Percentiles rank a stretch among this genome's conserved stretches.
Conservation (phyloP, 2,113 vertebrate genomes). For the Calyptomena viridis region DNA sequence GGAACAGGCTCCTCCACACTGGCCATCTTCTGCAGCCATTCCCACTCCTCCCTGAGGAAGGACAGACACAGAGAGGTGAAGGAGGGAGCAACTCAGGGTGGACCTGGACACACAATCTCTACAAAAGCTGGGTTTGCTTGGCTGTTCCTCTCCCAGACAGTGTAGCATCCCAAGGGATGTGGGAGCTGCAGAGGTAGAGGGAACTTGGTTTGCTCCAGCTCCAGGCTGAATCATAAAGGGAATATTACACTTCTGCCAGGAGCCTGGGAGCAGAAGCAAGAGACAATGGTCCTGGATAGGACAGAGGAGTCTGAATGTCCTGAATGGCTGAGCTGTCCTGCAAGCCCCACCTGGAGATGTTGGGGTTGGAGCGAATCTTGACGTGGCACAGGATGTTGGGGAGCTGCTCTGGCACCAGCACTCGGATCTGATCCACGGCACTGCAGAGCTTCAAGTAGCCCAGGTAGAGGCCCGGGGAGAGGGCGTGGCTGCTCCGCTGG, state of each 20-base stretch:
- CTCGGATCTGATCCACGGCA: conserved; percentile 90
- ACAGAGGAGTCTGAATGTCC: neutral
- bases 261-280: neutral
- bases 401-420: conserved; percentile 84
- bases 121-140: neutral
- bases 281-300: neutral
- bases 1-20: conserved; percentile 73
- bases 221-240: neutral
- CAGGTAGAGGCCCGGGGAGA: conserved; percentile 85
- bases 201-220: neutral
- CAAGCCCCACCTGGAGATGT: conserved; percentile 83
- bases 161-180: neutral
- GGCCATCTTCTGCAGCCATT: conserved; percentile 85
- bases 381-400: conserved; percentile 89
- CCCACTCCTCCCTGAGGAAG: conserved; percentile 86
- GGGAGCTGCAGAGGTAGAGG: neutral
- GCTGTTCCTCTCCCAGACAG: neutral
- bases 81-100: neutral
- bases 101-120: rapidly evolving
- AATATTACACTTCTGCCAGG: rapidly evolving
- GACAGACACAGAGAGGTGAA: neutral
- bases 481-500: conserved; percentile 79
- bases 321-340: neutral
- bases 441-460: conserved; percentile 91
- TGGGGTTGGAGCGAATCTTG: conserved; percentile 87